Evolutionary conservation across 2,797 vertebrate genomes (phyloP), one percentile per base, ranked within the genome.

Genomic region (Phrynocephalus guinanensis): DNA sequence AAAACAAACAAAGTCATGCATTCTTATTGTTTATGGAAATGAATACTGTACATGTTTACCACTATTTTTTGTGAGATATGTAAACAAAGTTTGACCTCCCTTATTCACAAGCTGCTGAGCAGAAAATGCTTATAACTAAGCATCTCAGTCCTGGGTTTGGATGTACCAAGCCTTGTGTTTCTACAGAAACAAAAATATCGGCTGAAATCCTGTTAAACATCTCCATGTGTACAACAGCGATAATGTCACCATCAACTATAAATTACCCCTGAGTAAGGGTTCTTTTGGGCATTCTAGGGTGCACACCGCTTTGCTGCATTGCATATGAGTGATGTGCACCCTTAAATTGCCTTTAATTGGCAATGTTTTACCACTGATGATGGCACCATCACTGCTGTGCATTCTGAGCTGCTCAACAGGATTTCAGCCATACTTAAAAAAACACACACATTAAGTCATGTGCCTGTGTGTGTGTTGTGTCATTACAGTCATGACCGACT

Each of bases 111-210:
- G 0, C 22, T 82, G 72, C 44, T n/a, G 56, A 56, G 66, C n/a
- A 75, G 67, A 66, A 79, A 83, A 70, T 79, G 50, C 50, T 66
- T 73, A 73, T 2, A 18, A 2, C 10, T 52, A 68, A 76, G 38
- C 52, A 75, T 73, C 9, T 75, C 70, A 66, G 56, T 71, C 75
- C 4, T 75, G 82, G 66, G 52, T 6, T 67, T 80, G 66, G 52
- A 84, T n/a, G 63, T 15, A 33, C 13, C 30, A 80, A 84, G 22
- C 24, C 38, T 24, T 75, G 38, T n/a, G 66, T 66, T 72, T 18
- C 28, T 63, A 88, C 16, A 84, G 18, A 28, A 24, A 48, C 38
- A 44, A 33, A 72, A 86, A 73, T 81, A 86, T n/a, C 22, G 33
- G 52, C 52, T 56, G 11, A 56, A 56, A 56, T 56, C 52, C 52